Evolutionary conservation across 2,888 invertebrate genomes (phyloP).

Genomic region (Polyommatus iphigenia): DNA sequence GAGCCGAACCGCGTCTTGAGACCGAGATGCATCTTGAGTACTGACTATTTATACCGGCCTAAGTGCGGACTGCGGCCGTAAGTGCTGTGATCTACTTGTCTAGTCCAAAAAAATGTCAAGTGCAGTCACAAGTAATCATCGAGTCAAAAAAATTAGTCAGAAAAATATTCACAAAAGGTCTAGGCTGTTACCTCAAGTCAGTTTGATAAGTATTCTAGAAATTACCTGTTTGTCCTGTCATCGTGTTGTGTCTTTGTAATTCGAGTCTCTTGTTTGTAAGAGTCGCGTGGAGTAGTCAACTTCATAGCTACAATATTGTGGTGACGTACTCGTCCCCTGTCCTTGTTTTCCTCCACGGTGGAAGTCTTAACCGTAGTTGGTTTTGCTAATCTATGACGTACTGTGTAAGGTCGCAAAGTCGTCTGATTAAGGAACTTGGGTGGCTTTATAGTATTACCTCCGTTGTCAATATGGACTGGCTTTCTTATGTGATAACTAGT

Average conservation of each 20-base stretch:
- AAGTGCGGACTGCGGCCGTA: too few species aligned
- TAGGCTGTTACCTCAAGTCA: slow-evolving; percentile 16
- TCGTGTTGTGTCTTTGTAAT: slow-evolving; percentile 74
- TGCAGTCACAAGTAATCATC: background rate
- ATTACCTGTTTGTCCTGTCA: slow-evolving; percentile 78
- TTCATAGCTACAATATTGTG: slow-evolving; percentile 69
- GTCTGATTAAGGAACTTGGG: slow-evolving; percentile 76
- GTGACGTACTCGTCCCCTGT: slow-evolving; percentile 71
- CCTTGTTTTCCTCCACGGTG: slow-evolving; percentile 61
- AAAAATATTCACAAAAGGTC: slow-evolving; percentile 16
- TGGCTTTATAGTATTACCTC: slow-evolving; percentile 64
- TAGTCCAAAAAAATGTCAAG: background rate
- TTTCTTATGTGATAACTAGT: slow-evolving; percentile 57
- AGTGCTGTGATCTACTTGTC: background rate
- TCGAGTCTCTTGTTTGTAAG: slow-evolving; percentile 73
- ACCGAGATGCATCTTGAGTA: too few species aligned
- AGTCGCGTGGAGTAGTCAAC: slow-evolving; percentile 71
- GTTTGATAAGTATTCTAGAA: background rate
- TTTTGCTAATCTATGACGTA: slow-evolving; percentile 75
- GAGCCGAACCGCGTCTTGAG: too few species aligned
- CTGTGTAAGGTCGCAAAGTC: slow-evolving; percentile 75
- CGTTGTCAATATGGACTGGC: slow-evolving; percentile 53
- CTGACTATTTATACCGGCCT: too few species aligned
- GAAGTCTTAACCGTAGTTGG: slow-evolving; percentile 63
- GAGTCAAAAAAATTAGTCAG: slow-evolving; percentile 9